Percentiles rank a stretch among this genome's conserved stretches.
Conservation (phyloP, 2,888 invertebrate genomes). For the Beris chalybata region DNA sequence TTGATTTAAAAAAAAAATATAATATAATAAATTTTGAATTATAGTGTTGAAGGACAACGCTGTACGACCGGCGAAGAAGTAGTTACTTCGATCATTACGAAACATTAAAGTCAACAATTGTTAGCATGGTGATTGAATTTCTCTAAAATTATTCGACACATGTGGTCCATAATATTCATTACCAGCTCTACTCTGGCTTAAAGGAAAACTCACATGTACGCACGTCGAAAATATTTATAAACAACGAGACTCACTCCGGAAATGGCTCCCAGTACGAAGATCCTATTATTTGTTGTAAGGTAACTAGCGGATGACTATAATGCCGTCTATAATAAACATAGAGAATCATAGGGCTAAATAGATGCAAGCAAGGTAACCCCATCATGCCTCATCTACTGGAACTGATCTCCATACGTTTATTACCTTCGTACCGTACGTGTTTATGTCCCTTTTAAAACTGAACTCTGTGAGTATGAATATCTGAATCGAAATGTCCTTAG, state of each 20-base stretch:
- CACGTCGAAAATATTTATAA: conserved; percentile 34
- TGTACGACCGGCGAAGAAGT: too few species aligned
- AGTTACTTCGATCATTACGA: too few species aligned
- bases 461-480: conserved; percentile 36
- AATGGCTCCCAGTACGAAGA: conserved; percentile 37
- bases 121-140: too few species aligned
- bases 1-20: too few species aligned
- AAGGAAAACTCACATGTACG: too few species aligned
- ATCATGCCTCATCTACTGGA: conserved; percentile 8
- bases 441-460: conserved; percentile 38
- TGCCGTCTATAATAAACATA: conserved; percentile 22
- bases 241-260: conserved; percentile 32
- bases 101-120: too few species aligned
- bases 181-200: too few species aligned
- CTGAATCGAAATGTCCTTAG: conserved; percentile 37
- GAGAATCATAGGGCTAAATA: conserved; percentile 2
- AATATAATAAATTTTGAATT: too few species aligned
- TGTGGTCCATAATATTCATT: too few species aligned
- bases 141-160: too few species aligned
- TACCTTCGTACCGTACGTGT: conserved; percentile 24
- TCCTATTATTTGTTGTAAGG: conserved; percentile 33
- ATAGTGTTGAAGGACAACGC: too few species aligned
- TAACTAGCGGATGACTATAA: conserved; percentile 24
- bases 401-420: conserved; percentile 17
- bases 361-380: conserved; percentile 1